Base-by-base conservation (phyloP, 2,888 invertebrate genomes). In the Hypsopygia costalis region DNA sequence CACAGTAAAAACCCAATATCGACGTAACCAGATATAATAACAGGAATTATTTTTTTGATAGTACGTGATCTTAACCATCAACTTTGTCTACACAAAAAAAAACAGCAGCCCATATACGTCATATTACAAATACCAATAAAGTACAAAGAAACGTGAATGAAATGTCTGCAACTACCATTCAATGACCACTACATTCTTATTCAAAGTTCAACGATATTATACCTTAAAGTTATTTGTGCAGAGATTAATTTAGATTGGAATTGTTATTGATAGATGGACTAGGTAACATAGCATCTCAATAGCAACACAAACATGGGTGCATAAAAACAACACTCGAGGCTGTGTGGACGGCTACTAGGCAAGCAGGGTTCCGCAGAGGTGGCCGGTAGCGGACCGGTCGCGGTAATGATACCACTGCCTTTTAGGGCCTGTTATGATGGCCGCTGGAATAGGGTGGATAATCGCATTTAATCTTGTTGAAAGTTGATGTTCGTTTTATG, bases 401-500 rank as follows among this genome's bases (percentile, higher is more conserved):
- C 47, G 53, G 76, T 86, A 86, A 85, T 86, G 85, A 81, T 78
- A 83, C 81, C 69, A 78, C 62, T 70, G 66, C 87, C 87, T 85
- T 88, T 74, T 87, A 86, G 74, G 83, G 85, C 79, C 58, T 72
- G 74, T 78, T 85, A 83, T 81, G 79, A 85, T 72, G 70, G 64
- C 61, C 63, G 67, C 56, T 56, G 51, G 69, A 50, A 51, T 70
- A 65, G 44, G 60, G 52, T 77, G 82, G 86, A 85, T 70, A 68
- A 41, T 31, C 12, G 11, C 11, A 2, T 11, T 11, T 4, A 31
- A 5, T 31, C 12, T 31, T n/a, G 16, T 27, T n/a, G 27, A n/a
- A 5, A 25, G 25, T 25, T 6, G 6, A 6, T 3, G 3, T 3
- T 5, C 4, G 21, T 21, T 21, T 21, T 21, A 21, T 6, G 21